These are phyloP conservation scores for Neomonachus schauinslandi DNA, from an alignment of 2,113 vertebrate genomes.

Conservation along the genomic window DNA sequence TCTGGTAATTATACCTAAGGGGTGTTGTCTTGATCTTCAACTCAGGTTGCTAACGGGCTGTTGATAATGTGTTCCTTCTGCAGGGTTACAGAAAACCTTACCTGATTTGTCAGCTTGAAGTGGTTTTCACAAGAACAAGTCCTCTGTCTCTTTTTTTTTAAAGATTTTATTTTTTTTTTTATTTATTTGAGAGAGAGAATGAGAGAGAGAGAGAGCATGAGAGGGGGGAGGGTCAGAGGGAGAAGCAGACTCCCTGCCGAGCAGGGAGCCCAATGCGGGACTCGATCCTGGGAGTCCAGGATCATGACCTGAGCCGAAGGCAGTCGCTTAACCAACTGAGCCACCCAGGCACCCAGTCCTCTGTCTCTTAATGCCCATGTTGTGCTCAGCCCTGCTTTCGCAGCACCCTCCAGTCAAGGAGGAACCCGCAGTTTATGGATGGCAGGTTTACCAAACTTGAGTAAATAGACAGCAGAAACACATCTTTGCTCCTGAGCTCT, in stretches of 20 bases:
- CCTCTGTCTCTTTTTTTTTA: background rate
- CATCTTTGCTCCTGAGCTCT: background rate
- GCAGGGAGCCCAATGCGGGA: too few species aligned
- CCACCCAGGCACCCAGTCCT: too few species aligned
- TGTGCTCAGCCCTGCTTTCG: background rate
- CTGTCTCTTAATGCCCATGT: background rate
- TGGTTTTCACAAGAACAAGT: background rate
- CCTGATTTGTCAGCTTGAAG: background rate
- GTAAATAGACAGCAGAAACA: background rate
- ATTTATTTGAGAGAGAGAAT: too few species aligned
- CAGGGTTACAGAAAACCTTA: background rate
- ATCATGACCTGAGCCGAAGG: too few species aligned
- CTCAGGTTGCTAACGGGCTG: background rate
- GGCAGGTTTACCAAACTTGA: background rate
- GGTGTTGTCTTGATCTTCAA: background rate
- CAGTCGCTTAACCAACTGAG: too few species aligned
- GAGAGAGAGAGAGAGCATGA: too few species aligned
- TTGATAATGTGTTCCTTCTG: background rate
- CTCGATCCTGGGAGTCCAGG: too few species aligned
- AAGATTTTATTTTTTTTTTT: too few species aligned
- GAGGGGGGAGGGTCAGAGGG: too few species aligned
- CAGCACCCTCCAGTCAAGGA: background rate
- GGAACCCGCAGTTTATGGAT: background rate
- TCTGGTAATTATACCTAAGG: constrained; percentile 84
- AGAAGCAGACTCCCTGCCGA: too few species aligned